Evolutionary conservation across 2,888 invertebrate species (phyloP), one percentile per base, ranked within the genome.

Genomic region (Drosophila demipolita): DNA sequence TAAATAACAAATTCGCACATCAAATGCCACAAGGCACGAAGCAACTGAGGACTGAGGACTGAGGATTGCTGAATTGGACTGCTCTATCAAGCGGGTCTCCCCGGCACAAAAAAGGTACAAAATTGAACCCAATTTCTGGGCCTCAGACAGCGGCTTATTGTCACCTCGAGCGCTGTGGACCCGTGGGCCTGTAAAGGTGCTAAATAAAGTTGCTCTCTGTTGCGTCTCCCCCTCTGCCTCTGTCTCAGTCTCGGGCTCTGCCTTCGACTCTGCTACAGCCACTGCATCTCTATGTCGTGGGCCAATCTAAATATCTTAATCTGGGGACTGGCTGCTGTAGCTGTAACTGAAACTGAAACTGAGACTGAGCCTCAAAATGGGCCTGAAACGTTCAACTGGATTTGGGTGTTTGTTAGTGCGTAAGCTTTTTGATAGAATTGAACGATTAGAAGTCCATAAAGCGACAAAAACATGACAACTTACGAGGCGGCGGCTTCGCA

Each of bases 381-480:
- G 70, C 78, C 77, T 74, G 66, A 67, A 69, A 70, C 61, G 54
- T 62, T 71, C 78, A 69, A 73, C 82, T 82, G 82, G 75, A 69
- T 88, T 87, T 90, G 88, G 85, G 87, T 83, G 90, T 91, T 91
- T 91, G 90, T 91, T 92, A 90, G 92, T 92, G 92, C 91, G 92
- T 92, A 91, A 92, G 93, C 93, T 92, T 93, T 92, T 92, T 93
- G 93, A 93, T 93, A 92, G 93, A 92, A 93, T 92, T 90, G 92
- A 90, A 91, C 93, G 93, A 93, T 93, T 93, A 93, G 93, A 92
- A 92, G 92, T 91, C 92, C 91, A 93, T 93, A 93, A 93, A 93
- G 92, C 93, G 93, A 93, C 93, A 93, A 92, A 93, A 93, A 93
- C 93, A 93, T 93, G 93, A 93, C 93, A 93, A 91, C 91, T 91